A percentile compares a stretch with the other conserved stretches of the same genome.
Evolutionary conservation across 2,888 invertebrate species (phyloP).

Genomic region (Heterodera filipjevi): DNA sequence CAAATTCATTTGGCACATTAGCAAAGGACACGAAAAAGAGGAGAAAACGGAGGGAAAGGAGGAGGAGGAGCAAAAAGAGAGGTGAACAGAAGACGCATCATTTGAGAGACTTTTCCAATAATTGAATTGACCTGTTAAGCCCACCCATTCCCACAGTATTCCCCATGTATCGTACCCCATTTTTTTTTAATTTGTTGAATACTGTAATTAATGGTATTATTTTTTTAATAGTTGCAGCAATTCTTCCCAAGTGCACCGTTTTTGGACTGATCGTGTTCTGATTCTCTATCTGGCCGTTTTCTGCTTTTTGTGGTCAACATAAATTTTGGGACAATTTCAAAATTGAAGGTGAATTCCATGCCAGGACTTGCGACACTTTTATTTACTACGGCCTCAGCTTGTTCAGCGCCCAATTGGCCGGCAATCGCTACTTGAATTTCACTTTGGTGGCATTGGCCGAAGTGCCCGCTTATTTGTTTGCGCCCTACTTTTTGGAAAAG

Average conservation of each 20-base stretch:
- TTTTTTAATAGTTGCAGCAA: background rate
- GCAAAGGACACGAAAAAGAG: background rate
- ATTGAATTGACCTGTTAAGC: no score
- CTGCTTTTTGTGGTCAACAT: conserved; percentile 49
- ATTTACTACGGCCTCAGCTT: conserved; percentile 61
- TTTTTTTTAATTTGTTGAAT: no score
- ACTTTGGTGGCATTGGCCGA: conserved; percentile 55
- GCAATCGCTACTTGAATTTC: conserved; percentile 56
- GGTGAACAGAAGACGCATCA: no score
- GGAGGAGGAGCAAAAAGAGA: background rate
- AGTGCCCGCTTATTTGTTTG: conserved; percentile 53
- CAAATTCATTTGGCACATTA: background rate
- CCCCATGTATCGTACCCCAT: no score
- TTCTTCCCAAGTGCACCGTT: background rate
- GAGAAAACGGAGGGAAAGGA: background rate
- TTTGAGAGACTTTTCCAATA: no score
- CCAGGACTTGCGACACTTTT: conserved; percentile 43
- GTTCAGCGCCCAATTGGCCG: conserved; percentile 55
- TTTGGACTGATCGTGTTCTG: conserved; percentile 27
- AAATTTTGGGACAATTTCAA: background rate
- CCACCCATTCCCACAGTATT: no score
- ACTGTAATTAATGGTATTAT: no score
- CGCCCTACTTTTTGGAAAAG: conserved; percentile 51
- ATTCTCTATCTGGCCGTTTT: conserved; percentile 46
- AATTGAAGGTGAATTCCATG: background rate